Evolutionary conservation across 1,140 invertebrate species (phyloP).

Genomic region (Arion vulgaris): DNA sequence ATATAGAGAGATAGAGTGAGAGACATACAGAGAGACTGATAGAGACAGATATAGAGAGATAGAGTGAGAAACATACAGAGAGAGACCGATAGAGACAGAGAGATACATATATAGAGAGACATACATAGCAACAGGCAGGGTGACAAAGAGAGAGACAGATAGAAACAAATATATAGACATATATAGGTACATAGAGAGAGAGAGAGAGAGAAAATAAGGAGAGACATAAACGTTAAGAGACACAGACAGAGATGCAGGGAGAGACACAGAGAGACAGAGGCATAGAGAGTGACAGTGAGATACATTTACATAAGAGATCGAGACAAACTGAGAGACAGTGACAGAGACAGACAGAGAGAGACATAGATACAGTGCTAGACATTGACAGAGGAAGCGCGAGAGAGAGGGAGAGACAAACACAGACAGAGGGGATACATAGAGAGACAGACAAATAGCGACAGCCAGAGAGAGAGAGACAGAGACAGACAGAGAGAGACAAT

Average conservation of each 20-base stretch:
- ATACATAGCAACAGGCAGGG: no score
- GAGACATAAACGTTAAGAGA: neutral
- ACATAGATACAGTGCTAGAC: neutral
- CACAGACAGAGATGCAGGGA: neutral
- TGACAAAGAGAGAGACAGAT: neutral
- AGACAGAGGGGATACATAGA: neutral
- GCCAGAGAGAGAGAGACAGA: slow-evolving; percentile 24
- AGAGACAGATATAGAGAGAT: no score
- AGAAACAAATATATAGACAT: neutral
- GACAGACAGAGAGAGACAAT: neutral
- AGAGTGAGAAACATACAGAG: no score
- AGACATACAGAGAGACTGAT: no score
- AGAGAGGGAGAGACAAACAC: neutral
- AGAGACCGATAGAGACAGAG: no score
- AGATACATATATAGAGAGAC: no score
- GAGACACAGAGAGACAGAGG: neutral
- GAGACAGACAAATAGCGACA: neutral
- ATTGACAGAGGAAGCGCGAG: neutral
- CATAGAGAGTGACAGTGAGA: neutral
- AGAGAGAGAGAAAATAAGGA: neutral
- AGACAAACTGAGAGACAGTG: neutral
- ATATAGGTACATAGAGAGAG: neutral
- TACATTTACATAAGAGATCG: no score
- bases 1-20: no score
- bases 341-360: neutral